phyloP scores from a whole-genome alignment of 2,797 vertebrate species.

The Momotus momota region DNA sequence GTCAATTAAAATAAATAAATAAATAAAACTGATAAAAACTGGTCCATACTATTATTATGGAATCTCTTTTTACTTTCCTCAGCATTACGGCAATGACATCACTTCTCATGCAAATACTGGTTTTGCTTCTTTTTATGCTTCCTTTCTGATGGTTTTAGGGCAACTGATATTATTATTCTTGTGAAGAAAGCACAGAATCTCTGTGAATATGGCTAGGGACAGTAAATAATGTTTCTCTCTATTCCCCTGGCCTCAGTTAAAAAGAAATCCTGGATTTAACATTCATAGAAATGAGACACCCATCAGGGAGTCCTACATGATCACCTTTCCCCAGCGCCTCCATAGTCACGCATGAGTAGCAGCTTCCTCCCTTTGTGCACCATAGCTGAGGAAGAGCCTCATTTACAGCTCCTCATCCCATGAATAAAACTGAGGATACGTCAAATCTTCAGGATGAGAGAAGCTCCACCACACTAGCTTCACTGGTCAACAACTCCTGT shows the following conservation, averaged over 20 bases:
- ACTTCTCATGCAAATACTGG: not conserved
- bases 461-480: not conserved
- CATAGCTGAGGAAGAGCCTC: accelerated
- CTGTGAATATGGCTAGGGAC: not conserved
- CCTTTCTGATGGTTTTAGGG: not conserved
- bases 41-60: not conserved
- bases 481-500: not conserved
- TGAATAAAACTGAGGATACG: not conserved
- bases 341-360: accelerated
- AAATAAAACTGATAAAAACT: not conserved
- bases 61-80: not conserved
- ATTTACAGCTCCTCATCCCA: not conserved
- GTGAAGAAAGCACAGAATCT: not conserved
- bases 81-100: not conserved
- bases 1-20: not conserved
- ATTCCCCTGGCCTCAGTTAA: not conserved
- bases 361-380: accelerated
- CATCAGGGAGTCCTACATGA: not conserved
- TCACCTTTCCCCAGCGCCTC: not conserved
- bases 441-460: not conserved
- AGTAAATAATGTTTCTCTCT: not conserved
- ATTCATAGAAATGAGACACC: not conserved
- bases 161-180: not conserved
- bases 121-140: not conserved
- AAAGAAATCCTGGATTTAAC: not conserved